These are phyloP conservation scores for Paratrypauchen microcephalus DNA, from an alignment of 2,797 vertebrate species.

Conservation along the genomic window DNA sequence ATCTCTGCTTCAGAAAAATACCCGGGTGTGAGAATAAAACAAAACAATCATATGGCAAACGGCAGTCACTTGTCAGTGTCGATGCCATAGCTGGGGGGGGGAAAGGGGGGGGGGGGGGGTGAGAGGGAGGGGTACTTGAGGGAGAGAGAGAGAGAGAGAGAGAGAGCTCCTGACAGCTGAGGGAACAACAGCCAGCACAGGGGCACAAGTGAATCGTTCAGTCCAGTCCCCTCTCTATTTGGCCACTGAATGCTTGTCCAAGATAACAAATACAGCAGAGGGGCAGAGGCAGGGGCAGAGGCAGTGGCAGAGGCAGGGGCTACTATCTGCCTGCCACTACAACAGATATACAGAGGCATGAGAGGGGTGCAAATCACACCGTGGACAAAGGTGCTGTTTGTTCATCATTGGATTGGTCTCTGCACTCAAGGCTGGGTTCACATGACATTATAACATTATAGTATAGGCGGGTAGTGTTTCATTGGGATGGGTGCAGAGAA, in stretches of 20 bases:
- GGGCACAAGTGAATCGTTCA: constrained; percentile 73
- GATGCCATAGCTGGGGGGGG: constrained; percentile 67
- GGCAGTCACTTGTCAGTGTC: constrained; percentile 79
- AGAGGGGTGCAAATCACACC: constrained; percentile 69
- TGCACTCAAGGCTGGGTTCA: constrained; percentile 55
- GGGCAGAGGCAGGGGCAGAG: constrained; percentile 42
- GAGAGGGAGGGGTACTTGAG: constrained; percentile 50
- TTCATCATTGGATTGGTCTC: constrained; percentile 68
- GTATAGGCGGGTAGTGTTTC: constrained; percentile 5
- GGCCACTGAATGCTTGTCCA: constrained; percentile 68
- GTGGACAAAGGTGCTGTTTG: constrained; percentile 77
- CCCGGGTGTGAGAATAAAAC: constrained; percentile 72
- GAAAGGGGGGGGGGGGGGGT: background rate
- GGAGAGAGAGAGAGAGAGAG: constrained; percentile 68
- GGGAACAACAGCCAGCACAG: constrained; percentile 71
- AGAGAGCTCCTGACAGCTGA: constrained; percentile 76
- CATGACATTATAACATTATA: constrained; percentile 35
- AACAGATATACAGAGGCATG: constrained; percentile 57
- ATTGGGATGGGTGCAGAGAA: background rate
- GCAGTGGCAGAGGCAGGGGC: constrained; percentile 45
- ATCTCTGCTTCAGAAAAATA: constrained; percentile 57
- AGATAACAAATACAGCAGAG: constrained; percentile 73
- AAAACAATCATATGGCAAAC: constrained; percentile 81
- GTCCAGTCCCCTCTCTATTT: constrained; percentile 70
- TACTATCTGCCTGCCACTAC: constrained; percentile 58